Evolutionary conservation across 2,113 vertebrate species (phyloP).

Genomic region (Platichthys stellatus): DNA sequence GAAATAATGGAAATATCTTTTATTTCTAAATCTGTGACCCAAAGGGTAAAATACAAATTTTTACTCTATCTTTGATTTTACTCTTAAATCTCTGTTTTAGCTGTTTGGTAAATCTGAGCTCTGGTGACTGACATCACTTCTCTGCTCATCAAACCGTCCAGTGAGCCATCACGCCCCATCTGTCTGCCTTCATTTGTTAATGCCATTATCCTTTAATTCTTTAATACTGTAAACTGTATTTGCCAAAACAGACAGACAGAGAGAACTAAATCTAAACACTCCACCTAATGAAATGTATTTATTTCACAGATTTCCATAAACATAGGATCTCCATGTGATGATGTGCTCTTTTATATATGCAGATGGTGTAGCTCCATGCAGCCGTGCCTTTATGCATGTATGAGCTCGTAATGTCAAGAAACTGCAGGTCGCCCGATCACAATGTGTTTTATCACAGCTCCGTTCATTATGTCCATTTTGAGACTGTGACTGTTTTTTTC

Average conservation of each 20-base stretch:
- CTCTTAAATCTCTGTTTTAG: too few species aligned
- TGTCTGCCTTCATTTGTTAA: too few species aligned
- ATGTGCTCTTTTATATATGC: conserved; percentile 22
- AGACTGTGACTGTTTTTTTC: background rate
- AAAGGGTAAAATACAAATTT: too few species aligned
- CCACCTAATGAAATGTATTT: background rate
- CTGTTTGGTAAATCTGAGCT: too few species aligned
- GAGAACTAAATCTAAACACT: background rate
- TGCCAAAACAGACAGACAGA: background rate
- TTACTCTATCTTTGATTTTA: too few species aligned
- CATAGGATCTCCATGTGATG: conserved; percentile 9
- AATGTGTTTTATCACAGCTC: background rate
- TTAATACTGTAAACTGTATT: background rate
- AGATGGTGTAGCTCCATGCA: background rate
- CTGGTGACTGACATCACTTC: too few species aligned
- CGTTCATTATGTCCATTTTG: background rate
- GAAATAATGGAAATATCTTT: too few species aligned
- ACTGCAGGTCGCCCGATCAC: background rate
- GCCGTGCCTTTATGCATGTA: background rate
- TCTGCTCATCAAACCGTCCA: too few species aligned
- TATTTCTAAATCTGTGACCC: too few species aligned
- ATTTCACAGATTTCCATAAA: background rate
- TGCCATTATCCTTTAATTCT: too few species aligned
- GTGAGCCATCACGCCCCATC: too few species aligned
- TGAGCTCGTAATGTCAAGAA: background rate